phyloP scores from a whole-genome alignment of 2,888 invertebrate species.

The Stomorhina lunata region DNA sequence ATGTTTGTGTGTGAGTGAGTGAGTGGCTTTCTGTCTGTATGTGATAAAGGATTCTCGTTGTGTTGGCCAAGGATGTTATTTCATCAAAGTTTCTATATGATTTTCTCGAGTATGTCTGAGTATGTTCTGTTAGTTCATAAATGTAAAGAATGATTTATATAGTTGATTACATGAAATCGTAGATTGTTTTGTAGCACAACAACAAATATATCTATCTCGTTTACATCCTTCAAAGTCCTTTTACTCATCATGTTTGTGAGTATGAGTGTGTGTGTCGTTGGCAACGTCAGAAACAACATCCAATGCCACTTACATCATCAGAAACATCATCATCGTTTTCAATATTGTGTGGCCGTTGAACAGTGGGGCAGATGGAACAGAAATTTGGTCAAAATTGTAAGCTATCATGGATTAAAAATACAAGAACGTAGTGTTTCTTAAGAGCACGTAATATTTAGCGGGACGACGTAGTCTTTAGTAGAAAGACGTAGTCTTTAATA shows the following conservation, averaged over 20 bases:
- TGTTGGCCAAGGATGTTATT: constrained; percentile 21
- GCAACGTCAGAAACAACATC: constrained; percentile 7
- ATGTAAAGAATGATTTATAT: background rate
- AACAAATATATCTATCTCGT: background rate
- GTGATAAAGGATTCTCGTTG: constrained; percentile 20
- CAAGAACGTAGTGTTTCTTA: no score
- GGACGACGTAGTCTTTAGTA: no score
- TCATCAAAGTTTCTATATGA: background rate
- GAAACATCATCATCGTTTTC: background rate
- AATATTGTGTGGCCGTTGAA: background rate
- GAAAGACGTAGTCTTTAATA: no score
- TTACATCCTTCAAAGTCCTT: background rate
- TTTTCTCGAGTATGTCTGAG: background rate
- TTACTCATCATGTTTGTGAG: background rate
- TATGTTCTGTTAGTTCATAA: background rate
- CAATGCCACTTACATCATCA: constrained; percentile 32
- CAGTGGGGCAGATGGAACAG: background rate
- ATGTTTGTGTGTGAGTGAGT: background rate
- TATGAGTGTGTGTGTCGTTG: background rate
- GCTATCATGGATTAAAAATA: background rate
- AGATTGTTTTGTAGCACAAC: constrained; percentile 16
- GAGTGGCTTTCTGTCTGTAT: background rate
- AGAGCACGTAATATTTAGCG: no score
- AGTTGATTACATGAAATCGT: constrained; percentile 24
- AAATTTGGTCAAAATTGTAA: background rate